Evolutionary conservation across 1,140 invertebrate species (phyloP).

Genomic region (Bombus huntii): DNA sequence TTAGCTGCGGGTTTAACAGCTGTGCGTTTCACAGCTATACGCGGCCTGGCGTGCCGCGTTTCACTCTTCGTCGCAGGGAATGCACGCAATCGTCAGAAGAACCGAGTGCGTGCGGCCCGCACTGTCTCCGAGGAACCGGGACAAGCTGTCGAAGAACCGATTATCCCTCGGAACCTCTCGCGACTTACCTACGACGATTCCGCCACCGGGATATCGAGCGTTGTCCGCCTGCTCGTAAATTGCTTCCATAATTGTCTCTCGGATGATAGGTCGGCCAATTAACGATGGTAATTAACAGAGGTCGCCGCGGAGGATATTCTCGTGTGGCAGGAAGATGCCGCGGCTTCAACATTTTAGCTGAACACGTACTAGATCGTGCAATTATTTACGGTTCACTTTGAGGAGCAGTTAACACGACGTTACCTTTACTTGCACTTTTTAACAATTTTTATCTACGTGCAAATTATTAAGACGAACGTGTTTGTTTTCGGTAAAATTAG

Average conservation of each 20-base stretch:
- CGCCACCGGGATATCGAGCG: neutral
- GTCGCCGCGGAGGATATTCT: neutral
- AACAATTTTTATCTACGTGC: neutral
- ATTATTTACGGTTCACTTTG: neutral
- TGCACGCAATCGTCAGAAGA: conserved; percentile 58
- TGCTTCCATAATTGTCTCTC: neutral
- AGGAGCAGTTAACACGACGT: neutral
- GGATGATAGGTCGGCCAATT: conserved; percentile 1
- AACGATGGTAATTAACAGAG: conserved; percentile 8
- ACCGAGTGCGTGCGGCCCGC: neutral
- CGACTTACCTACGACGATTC: neutral
- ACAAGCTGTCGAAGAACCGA: conserved; percentile 41
- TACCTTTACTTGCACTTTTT: neutral
- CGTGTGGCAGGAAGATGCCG: neutral
- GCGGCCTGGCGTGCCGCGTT: conserved; percentile 48
- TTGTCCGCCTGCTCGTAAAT: neutral
- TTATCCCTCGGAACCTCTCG: neutral
- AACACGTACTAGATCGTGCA: neutral
- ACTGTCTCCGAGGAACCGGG: neutral
- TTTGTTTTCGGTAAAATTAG: no score
- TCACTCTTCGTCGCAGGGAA: conserved; percentile 44
- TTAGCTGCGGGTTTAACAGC: conserved; percentile 76
- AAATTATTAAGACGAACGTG: no score
- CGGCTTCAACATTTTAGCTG: neutral
- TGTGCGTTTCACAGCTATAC: conserved; percentile 69